phyloP scores from a whole-genome alignment of 2,888 invertebrate species.

The Furcula furcula region DNA sequence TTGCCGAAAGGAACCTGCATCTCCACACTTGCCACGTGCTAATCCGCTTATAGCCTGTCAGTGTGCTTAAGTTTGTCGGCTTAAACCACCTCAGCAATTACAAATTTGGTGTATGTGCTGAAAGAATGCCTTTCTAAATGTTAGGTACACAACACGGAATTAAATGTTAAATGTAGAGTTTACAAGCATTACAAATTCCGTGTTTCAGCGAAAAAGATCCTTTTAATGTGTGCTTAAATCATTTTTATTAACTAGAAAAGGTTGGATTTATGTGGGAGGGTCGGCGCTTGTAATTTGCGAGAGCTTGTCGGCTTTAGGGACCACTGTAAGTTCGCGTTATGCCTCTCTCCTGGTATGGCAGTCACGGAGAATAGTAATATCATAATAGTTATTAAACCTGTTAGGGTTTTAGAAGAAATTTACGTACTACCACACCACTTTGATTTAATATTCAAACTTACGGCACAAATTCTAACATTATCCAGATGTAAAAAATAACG shows the following conservation, averaged over 20 bases:
- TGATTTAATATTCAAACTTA: too few species aligned
- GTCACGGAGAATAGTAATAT: too few species aligned
- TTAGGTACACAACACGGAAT: background rate
- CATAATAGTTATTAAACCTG: too few species aligned
- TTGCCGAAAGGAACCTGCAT: background rate
- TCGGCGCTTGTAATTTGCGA: conserved; percentile 61
- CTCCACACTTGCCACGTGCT: background rate
- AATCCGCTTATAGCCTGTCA: background rate
- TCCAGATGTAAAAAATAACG: too few species aligned
- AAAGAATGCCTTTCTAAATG: too few species aligned
- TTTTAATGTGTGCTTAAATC: conserved; percentile 75
- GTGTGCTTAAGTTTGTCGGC: background rate
- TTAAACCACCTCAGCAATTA: background rate
- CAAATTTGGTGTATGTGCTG: background rate
- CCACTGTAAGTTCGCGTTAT: conserved; percentile 27
- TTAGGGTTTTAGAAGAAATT: too few species aligned
- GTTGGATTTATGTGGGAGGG: conserved; percentile 67
- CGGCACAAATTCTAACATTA: too few species aligned
- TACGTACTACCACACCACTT: too few species aligned
- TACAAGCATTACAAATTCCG: conserved; percentile 68
- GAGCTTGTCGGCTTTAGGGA: conserved; percentile 47
- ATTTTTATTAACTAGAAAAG: conserved; percentile 78
- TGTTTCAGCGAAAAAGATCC: conserved; percentile 64
- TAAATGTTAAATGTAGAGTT: conserved; percentile 48
- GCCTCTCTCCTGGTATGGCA: conserved; percentile 3